Conservation (phyloP, 37 sponge, comb jelly and placozoan genomes). For the Beroe ovata region DNA sequence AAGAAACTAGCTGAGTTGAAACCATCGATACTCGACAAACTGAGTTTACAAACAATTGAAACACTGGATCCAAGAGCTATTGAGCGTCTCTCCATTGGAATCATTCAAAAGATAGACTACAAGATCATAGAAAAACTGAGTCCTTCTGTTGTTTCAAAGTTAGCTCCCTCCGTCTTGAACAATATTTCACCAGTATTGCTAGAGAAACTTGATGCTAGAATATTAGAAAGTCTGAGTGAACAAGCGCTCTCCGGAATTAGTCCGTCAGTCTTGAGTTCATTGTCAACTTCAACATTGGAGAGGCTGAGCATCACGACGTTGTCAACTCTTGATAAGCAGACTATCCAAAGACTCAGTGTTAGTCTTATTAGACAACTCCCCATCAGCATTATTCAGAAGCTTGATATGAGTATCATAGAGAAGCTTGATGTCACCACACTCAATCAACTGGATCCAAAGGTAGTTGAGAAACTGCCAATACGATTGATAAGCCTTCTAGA, state of each 20-base stretch:
- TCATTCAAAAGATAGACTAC: slow-evolving; percentile 62
- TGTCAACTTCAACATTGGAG: background rate
- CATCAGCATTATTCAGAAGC: background rate
- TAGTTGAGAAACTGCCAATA: background rate
- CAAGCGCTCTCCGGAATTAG: background rate
- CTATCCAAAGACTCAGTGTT: background rate
- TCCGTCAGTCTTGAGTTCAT: background rate
- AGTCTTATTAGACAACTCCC: background rate
- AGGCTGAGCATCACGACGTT: background rate
- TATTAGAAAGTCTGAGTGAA: background rate
- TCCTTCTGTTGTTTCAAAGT: background rate
- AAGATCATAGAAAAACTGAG: slow-evolving; percentile 4
- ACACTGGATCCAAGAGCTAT: background rate
- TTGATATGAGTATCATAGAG: background rate
- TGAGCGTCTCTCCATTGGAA: background rate
- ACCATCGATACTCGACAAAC: slow-evolving; percentile 11
- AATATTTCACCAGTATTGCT: background rate
- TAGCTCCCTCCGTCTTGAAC: slow-evolving; percentile 18
- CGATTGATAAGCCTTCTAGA: background rate
- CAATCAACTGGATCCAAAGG: background rate
- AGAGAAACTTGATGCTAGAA: background rate
- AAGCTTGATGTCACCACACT: background rate
- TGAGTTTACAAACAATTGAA: slow-evolving; percentile 39
- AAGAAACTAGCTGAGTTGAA: background rate
- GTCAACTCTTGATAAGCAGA: background rate